Evolutionary conservation across 2,888 invertebrate genomes (phyloP), one percentile per base, ranked within the genome.

Genomic region (Sericinus montela): DNA sequence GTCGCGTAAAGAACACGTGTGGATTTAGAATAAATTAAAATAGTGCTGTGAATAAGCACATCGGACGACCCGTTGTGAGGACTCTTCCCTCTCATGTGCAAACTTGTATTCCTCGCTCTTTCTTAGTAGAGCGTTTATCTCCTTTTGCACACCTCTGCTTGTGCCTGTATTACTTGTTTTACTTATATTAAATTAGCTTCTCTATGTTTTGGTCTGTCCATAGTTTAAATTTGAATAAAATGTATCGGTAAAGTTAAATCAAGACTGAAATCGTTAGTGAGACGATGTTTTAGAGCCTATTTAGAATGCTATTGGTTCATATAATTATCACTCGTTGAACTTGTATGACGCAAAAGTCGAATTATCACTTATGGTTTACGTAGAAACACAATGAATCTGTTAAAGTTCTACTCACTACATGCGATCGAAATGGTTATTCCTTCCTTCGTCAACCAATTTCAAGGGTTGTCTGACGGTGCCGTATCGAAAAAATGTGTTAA

Each of bases 41-140:
- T 80, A 80, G 80, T 77, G 61, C 67, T 62, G 75, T 80, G 80
- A 80, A 75, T 80, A 80, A 79, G 73, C 76, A 63, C 64, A 69
- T 57, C 58, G 58, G n/a, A 56, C 56, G 57, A 58, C 58, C 59
- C 52, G 48, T 30, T 13, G 55, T 43, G 25, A 38, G 40, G 36
- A 40, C 63, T 60, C 53, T 51, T 64, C 58, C 40, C 53, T 48
- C 63, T 8, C 51, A 35, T 28, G 41, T 43, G 28, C 13, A 38
- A 19, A 34, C 45, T 36, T 50, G 54, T 60, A 50, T 55, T 32
- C 11, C 39, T 53, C 55, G 36, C 56, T 63, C 59, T 54, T 57
- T 56, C 41, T 45, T 49, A 49, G 45, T 46, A 39, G 53, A 39
- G 53, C 48, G 54, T 55, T 52, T 57, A 64, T 45, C 53, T 65